Evolutionary conservation across 2,888 invertebrate species (phyloP), one percentile per base, ranked within the genome.

Genomic region (Erebia ligea): DNA sequence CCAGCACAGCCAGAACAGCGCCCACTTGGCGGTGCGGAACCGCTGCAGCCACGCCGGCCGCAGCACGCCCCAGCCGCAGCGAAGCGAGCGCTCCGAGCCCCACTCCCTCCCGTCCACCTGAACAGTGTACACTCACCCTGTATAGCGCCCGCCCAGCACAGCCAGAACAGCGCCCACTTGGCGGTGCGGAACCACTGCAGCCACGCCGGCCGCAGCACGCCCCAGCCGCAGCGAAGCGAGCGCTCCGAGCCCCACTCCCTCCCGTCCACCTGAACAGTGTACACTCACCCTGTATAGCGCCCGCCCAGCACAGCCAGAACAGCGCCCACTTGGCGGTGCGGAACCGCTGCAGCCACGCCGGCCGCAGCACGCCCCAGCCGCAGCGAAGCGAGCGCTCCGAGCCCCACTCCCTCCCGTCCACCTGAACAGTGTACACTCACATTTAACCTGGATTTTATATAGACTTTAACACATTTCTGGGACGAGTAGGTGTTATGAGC

Each of bases 1-100:
- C 95, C 96, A 96, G 84, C 97, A 97, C 0, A 97, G 90, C 95
- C 96, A 97, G 87, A 97, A 96, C 5, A 97, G 94, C 25, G 96
- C 96, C 96, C 97, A 97, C 82, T 96, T 96, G 17, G 97, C 95
- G 0, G 95, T 96, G 19, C 96, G 93, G 88, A 96, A 96, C 67
- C 94, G 85, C 88, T 97, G 97, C 75, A 96, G 91, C 87, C 94
- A 95, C 54, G 85, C 80, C 0, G 97, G 97, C 67, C 94, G 89
- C 81, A 95, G 93, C 79, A 93, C 87, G 8, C 95, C 94, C 96
- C 96, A 96, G 45, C 97, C 97, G 83, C 96, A 97, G 9, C 89
- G 83, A 69, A 86, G 80, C 8, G 83, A 80, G 4, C 67, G 73
- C 59, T 68, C 77, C 73, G 40, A 74, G 13, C 50, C 76, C 72